Conservation (phyloP, 2,888 invertebrate species). For the Papilio elwesi region DNA sequence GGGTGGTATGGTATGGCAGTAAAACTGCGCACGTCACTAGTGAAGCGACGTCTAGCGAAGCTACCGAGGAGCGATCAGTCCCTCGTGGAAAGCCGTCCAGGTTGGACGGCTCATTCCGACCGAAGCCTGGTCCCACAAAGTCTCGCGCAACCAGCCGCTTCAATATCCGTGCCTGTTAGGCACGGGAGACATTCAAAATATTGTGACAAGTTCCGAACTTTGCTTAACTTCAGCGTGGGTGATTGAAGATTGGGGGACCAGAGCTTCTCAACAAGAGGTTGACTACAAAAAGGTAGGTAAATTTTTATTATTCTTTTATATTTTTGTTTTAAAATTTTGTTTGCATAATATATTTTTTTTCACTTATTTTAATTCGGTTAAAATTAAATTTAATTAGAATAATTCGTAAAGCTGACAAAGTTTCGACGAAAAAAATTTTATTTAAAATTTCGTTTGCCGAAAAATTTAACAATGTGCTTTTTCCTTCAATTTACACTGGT, state of each 20-base stretch:
- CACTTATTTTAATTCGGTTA: background rate
- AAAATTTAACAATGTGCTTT: too few relatives aligned
- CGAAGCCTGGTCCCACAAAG: slow-evolving; percentile 13
- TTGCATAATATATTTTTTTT: background rate
- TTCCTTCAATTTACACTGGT: too few relatives aligned
- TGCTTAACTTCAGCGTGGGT: background rate
- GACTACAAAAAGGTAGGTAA: slow-evolving; percentile 7
- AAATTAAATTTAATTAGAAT: background rate
- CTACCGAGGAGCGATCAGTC: slow-evolving; percentile 25
- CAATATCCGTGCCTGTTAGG: background rate
- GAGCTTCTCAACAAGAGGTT: background rate
- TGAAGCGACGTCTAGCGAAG: slow-evolving; percentile 30
- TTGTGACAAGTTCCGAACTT: slow-evolving; percentile 15
- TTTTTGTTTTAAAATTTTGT: background rate
- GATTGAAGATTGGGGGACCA: background rate
- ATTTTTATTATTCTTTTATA: too few relatives aligned
- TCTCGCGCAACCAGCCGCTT: slow-evolving; percentile 1
- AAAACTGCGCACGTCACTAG: slow-evolving; percentile 56
- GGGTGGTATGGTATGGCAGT: slow-evolving; percentile 36
- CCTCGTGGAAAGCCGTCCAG: slow-evolving; percentile 20
- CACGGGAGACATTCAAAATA: background rate
- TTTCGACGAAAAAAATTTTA: background rate
- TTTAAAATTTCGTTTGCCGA: too few relatives aligned
- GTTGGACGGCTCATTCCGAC: slow-evolving; percentile 8
- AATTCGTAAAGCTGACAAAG: too few relatives aligned